phyloP scores from a whole-genome alignment of 2,797 vertebrate species.

The Sciurus carolinensis region DNA sequence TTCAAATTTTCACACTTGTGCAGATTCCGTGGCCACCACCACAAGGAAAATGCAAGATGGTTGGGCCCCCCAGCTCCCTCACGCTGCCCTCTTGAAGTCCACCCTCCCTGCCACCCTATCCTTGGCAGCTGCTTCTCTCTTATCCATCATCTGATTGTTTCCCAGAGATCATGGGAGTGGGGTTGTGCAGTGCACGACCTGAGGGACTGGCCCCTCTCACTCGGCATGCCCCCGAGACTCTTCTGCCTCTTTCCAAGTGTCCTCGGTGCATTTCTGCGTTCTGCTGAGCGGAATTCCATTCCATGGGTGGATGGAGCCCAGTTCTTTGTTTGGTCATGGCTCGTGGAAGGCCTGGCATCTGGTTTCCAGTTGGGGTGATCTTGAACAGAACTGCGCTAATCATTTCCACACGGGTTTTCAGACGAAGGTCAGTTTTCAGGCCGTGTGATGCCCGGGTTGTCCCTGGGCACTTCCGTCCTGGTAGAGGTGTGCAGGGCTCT shows the following conservation, averaged over 20 bases:
- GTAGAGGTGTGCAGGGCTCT: not conserved
- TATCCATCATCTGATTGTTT: not conserved
- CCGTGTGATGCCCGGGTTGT: not conserved
- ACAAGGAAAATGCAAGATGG: not conserved
- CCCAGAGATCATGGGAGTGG: not conserved
- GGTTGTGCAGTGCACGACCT: not conserved
- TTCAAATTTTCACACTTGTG: not conserved
- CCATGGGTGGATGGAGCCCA: not conserved
- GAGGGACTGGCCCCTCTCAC: conserved; percentile 7
- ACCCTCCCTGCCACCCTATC: not conserved
- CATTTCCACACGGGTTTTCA: not conserved
- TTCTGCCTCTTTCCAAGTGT: not conserved
- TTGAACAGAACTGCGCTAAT: not conserved
- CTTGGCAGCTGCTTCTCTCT: not conserved
- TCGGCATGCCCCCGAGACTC: not conserved
- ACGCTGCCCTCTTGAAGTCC: not conserved
- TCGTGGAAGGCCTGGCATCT: not conserved
- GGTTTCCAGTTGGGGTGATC: not conserved
- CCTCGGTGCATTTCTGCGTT: not conserved
- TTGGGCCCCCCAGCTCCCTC: not conserved
- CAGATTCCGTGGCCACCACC: not conserved
- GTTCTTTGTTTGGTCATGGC: not conserved
- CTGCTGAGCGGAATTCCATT: not conserved
- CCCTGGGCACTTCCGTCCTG: not conserved
- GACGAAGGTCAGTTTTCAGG: not conserved